These are phyloP conservation scores for Temnothorax ravouxi DNA, from an alignment of 2,888 invertebrate genomes.

Conservation along the genomic window DNA sequence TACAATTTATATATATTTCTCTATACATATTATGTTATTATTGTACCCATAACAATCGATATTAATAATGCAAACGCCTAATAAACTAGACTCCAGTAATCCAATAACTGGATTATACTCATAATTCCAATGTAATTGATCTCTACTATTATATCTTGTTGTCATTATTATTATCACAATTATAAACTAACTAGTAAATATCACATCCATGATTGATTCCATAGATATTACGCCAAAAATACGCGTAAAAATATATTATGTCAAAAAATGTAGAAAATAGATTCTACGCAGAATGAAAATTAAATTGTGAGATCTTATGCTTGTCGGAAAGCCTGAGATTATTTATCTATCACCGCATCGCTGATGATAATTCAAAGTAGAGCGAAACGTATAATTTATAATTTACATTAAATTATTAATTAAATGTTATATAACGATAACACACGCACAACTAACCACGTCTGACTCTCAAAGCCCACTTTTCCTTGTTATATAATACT, in stretches of 20 bases:
- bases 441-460: too few species aligned
- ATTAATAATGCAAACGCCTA: background rate
- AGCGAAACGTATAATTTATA: too few species aligned
- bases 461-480: too few species aligned
- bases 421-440: too few species aligned
- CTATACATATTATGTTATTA: too few species aligned
- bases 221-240: background rate
- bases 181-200: slow-evolving; percentile 14
- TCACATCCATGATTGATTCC: background rate
- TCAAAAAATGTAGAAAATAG: background rate
- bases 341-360: too few species aligned
- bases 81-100: slow-evolving; percentile 3
- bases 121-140: slow-evolving; percentile 13
- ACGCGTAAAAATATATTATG: background rate
- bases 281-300: slow-evolving; percentile 13
- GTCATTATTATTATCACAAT: background rate
- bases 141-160: background rate
- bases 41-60: background rate
- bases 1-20: background rate
- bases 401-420: too few species aligned
- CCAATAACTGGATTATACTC: background rate
- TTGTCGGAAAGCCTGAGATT: too few species aligned
- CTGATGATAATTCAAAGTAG: too few species aligned
- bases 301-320: background rate
- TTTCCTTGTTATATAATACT: too few species aligned